These are phyloP conservation scores for Lamellibrachia satsuma DNA, from an alignment of 2,888 invertebrate genomes.

Conservation along the genomic window DNA sequence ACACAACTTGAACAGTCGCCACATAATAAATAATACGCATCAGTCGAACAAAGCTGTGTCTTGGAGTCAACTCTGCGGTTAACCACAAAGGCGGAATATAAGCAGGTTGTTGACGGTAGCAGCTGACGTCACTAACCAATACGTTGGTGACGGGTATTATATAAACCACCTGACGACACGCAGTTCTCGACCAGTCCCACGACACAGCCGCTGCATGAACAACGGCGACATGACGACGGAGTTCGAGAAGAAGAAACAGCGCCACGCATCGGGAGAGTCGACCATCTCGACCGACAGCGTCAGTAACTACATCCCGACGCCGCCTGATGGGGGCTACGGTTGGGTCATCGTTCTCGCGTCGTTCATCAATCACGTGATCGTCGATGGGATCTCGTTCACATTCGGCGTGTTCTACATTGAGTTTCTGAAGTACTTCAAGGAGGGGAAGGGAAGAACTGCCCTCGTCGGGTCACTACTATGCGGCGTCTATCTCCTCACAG, in stretches of 20 bases:
- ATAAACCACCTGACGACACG: neutral
- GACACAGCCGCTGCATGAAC: neutral
- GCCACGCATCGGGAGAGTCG: slow-evolving; percentile 49
- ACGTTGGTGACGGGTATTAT: neutral
- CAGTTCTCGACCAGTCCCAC: neutral
- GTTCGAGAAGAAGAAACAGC: slow-evolving; percentile 41
- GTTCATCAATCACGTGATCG: slow-evolving; percentile 90
- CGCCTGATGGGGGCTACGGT: slow-evolving; percentile 75
- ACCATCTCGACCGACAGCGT: slow-evolving; percentile 46
- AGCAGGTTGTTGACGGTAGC: neutral
- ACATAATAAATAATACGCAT: neutral
- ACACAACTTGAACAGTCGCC: neutral
- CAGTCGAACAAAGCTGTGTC: neutral
- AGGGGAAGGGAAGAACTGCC: slow-evolving; percentile 82
- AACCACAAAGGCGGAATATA: neutral
- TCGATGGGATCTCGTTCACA: slow-evolving; percentile 94
- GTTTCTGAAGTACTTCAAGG: slow-evolving; percentile 76
- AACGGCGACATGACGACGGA: slow-evolving; percentile 28
- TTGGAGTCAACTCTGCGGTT: neutral
- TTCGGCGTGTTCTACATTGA: slow-evolving; percentile 79
- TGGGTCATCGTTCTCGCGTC: slow-evolving; percentile 79
- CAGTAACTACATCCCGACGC: slow-evolving; percentile 58
- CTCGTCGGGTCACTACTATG: slow-evolving; percentile 87
- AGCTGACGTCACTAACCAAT: neutral
- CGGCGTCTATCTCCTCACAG: slow-evolving; percentile 90